Conservation (phyloP, 2,888 invertebrate genomes). For the Pristionchus japonicus region DNA sequence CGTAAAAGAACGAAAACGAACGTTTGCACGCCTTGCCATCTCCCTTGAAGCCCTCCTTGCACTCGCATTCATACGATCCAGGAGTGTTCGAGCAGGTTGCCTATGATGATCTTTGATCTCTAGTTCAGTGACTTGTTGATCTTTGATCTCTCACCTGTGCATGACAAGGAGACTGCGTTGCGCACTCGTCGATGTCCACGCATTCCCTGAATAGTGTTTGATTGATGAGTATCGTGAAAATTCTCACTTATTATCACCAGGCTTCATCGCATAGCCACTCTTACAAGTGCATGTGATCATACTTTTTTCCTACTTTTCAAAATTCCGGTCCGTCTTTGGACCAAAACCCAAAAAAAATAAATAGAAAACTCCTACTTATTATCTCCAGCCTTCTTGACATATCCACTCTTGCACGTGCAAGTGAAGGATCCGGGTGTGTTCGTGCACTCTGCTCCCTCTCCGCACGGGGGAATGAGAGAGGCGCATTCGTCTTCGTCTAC, state of each 20-base stretch:
- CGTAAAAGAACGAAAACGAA: not conserved
- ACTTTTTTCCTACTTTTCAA: no score
- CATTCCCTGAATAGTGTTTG: not conserved
- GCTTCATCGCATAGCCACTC: no score
- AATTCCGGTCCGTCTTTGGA: no score
- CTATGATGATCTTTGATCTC: not conserved
- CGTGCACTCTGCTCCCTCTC: slow-evolving; percentile 23
- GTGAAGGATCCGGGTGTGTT: slow-evolving; percentile 44
- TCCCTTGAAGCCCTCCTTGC: slow-evolving; percentile 34
- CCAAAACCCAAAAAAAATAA: no score
- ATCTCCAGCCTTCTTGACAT: not conserved
- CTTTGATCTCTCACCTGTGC: not conserved
- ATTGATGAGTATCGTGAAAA: no score
- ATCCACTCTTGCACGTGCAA: slow-evolving; percentile 31
- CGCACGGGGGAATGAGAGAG: not conserved
- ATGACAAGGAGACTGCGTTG: not conserved
- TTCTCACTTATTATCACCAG: not conserved
- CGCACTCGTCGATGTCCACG: slow-evolving; percentile 41
- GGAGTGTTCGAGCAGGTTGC: slow-evolving; percentile 28
- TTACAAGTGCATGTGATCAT: no score
- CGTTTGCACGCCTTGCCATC: slow-evolving; percentile 27
- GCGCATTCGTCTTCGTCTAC: slow-evolving; percentile 41
- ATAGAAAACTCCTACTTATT: not conserved
- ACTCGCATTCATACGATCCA: slow-evolving; percentile 24
- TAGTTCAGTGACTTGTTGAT: no score